Conservation (phyloP, 2,797 vertebrate species). For the Decapterus maruadsi region DNA sequence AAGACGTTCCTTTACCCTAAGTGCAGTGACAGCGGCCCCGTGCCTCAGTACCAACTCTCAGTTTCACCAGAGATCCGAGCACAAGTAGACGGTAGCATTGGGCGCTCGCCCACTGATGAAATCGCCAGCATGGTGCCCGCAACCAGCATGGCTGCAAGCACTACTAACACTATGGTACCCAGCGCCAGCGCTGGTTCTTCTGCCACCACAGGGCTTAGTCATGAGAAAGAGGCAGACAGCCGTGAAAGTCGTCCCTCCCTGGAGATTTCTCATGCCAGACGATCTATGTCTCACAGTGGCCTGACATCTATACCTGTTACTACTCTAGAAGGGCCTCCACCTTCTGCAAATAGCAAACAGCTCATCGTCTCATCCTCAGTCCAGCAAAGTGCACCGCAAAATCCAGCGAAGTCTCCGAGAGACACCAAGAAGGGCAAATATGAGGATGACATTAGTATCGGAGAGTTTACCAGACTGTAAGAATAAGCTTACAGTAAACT, state of each 20-base stretch:
- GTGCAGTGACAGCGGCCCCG: constrained; percentile 90
- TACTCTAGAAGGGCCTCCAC: constrained; percentile 57
- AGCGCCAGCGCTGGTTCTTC: constrained; percentile 83
- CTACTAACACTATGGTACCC: constrained; percentile 84
- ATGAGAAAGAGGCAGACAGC: constrained; percentile 51
- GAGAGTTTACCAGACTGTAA: constrained; percentile 91
- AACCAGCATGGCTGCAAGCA: constrained; percentile 45
- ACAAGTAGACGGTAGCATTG: constrained; percentile 99
- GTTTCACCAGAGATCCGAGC: constrained; percentile 97
- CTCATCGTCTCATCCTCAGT: constrained; percentile 42
- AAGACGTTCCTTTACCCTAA: constrained; percentile 99
- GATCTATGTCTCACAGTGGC: constrained; percentile 71
- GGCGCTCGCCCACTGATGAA: constrained; percentile 96
- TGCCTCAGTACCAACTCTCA: constrained; percentile 95
- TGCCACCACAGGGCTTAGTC: constrained; percentile 51
- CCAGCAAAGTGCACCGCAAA: constrained; percentile 43
- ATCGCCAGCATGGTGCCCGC: constrained; percentile 92
- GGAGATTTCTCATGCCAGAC: constrained; percentile 60
- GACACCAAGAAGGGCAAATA: constrained; percentile 55
- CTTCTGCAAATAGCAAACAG: constrained; percentile 58
- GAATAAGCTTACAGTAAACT: constrained; percentile 64
- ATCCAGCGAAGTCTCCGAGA: constrained; percentile 47
- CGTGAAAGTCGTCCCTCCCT: constrained; percentile 53
- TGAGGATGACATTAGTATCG: constrained; percentile 75
- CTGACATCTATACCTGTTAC: constrained; percentile 68